Percentiles rank a stretch among this genome's conserved stretches.
These are phyloP conservation scores for Mastigias papua DNA, from an alignment of 30 jellyfish, hydroid and myxozoan genomes.

Conservation along the genomic window DNA sequence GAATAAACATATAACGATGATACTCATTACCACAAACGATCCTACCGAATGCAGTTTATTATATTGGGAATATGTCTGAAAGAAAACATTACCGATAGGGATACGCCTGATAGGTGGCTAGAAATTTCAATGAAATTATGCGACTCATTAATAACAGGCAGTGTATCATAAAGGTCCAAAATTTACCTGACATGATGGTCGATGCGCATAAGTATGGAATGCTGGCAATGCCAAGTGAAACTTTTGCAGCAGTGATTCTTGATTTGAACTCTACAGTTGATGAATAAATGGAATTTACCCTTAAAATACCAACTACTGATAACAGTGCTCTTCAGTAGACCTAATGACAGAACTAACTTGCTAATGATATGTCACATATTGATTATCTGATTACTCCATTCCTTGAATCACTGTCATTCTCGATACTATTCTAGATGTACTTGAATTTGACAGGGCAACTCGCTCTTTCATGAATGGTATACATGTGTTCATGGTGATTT, in stretches of 20 bases:
- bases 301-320: background rate
- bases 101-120: background rate
- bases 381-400: too few relatives aligned
- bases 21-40: background rate
- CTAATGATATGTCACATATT: too few relatives aligned
- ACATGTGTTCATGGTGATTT: too few relatives aligned
- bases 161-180: background rate
- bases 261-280: background rate
- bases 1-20: too few relatives aligned
- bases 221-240: conserved; percentile 7
- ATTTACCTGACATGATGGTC: conserved; percentile 15
- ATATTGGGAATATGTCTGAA: background rate
- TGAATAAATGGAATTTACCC: too few relatives aligned
- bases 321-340: background rate
- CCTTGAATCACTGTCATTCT: too few relatives aligned
- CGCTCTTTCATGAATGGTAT: too few relatives aligned
- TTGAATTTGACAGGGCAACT: too few relatives aligned
- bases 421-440: too few relatives aligned
- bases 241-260: conserved; percentile 7
- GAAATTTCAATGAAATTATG: too few relatives aligned
- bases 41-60: background rate
- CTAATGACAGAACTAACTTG: too few relatives aligned
- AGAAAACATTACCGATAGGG: background rate
- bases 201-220: conserved; percentile 12
- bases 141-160: too few relatives aligned